phyloP scores from a whole-genome alignment of 2,797 vertebrate species.

The Pitangus sulphuratus region DNA sequence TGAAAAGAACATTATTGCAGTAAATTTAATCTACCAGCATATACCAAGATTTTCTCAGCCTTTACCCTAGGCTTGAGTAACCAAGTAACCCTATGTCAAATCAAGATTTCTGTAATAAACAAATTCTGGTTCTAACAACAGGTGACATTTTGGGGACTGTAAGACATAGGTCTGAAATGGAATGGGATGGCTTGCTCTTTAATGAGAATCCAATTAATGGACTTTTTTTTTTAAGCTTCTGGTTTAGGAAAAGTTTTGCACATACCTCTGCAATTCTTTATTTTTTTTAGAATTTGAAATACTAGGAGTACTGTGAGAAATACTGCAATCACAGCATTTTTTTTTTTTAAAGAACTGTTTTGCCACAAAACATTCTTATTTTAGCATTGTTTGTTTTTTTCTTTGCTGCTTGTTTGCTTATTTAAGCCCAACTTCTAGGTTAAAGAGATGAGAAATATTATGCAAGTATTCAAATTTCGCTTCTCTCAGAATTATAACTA shows the following conservation, averaged over 20 bases:
- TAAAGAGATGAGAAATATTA: background rate
- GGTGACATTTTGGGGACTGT: background rate
- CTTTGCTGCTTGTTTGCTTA: background rate
- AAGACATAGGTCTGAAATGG: background rate
- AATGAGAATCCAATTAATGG: background rate
- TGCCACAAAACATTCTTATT: background rate
- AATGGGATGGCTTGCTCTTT: background rate
- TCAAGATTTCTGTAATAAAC: background rate
- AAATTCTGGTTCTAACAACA: background rate
- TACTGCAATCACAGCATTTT: background rate
- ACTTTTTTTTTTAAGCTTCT: background rate
- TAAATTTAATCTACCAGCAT: background rate
- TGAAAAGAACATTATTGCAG: background rate
- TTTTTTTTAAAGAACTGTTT: background rate
- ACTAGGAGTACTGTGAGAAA: background rate
- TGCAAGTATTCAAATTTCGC: background rate
- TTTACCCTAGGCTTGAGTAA: background rate
- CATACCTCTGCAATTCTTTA: background rate
- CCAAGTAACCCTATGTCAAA: background rate
- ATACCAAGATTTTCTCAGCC: background rate
- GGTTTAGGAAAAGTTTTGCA: background rate
- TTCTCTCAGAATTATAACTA: background rate
- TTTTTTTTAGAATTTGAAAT: background rate
- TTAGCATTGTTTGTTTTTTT: background rate
- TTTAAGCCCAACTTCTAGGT: background rate